Evolutionary conservation across 1,140 invertebrate species (phyloP).

Genomic region (Dufourea novaeangliae): DNA sequence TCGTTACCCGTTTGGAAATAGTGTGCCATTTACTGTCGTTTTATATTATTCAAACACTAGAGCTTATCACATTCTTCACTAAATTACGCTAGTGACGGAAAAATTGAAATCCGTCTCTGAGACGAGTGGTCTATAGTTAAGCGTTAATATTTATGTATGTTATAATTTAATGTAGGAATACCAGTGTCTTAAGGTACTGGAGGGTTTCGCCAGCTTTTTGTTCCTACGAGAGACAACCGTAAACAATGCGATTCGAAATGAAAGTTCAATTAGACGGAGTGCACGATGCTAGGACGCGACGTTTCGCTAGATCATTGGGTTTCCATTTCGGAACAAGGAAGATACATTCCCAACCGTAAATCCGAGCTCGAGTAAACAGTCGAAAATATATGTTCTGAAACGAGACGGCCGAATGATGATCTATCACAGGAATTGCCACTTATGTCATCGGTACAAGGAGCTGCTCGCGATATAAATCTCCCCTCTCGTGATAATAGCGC

Average conservation of each 20-base stretch:
- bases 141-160: too few relatives aligned
- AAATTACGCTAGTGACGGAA: too few relatives aligned
- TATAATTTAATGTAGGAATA: too few relatives aligned
- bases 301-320: not conserved
- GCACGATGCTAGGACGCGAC: not conserved
- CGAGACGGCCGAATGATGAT: conserved; percentile 52
- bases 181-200: not conserved
- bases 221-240: conserved; percentile 25
- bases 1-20: too few relatives aligned
- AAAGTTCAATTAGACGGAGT: conserved; percentile 55
- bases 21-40: too few relatives aligned
- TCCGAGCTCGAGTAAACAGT: conserved; percentile 53
- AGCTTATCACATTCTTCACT: too few relatives aligned
- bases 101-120: too few relatives aligned
- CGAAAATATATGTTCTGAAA: conserved; percentile 34
- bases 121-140: too few relatives aligned
- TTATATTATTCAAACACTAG: too few relatives aligned
- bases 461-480: conserved; percentile 41
- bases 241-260: conserved; percentile 38
- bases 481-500: conserved; percentile 47
- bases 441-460: conserved; percentile 59
- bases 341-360: conserved; percentile 53
- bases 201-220: conserved; percentile 15
- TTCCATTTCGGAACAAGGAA: conserved; percentile 25
- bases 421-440: conserved; percentile 67